Conservation (phyloP, 2,797 vertebrate genomes). For the Phoeniculus purpureus region DNA sequence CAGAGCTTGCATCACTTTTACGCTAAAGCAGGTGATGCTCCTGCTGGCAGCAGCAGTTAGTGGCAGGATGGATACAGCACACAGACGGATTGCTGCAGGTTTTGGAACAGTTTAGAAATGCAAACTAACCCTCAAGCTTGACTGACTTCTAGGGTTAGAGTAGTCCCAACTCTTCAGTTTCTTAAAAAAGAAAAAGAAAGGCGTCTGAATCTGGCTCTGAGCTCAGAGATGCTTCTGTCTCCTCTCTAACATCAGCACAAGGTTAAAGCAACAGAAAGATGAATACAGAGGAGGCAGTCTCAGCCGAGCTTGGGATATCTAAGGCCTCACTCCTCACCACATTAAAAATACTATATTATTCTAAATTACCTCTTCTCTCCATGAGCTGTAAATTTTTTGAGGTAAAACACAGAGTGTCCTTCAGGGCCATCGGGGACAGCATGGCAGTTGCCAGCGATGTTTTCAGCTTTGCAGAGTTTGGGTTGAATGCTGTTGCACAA, state of each 20-base stretch:
- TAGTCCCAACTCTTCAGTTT: background rate
- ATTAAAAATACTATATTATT: background rate
- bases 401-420: background rate
- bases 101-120: background rate
- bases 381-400: background rate
- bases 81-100: background rate
- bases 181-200: accelerated
- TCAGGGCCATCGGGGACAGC: accelerated
- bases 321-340: background rate
- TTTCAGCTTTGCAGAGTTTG: background rate
- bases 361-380: background rate
- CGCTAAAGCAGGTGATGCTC: background rate
- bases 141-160: background rate
- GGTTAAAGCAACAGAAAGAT: background rate
- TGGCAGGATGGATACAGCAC: background rate
- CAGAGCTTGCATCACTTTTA: background rate
- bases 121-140: accelerated
- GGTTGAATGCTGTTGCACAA: background rate
- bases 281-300: background rate
- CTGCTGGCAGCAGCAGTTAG: background rate
- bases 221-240: background rate
- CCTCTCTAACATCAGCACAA: background rate
- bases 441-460: background rate
- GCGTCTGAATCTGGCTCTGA: background rate
- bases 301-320: background rate